Conservation (phyloP, 2,888 invertebrate species). For the Platerodrilus igneus region DNA sequence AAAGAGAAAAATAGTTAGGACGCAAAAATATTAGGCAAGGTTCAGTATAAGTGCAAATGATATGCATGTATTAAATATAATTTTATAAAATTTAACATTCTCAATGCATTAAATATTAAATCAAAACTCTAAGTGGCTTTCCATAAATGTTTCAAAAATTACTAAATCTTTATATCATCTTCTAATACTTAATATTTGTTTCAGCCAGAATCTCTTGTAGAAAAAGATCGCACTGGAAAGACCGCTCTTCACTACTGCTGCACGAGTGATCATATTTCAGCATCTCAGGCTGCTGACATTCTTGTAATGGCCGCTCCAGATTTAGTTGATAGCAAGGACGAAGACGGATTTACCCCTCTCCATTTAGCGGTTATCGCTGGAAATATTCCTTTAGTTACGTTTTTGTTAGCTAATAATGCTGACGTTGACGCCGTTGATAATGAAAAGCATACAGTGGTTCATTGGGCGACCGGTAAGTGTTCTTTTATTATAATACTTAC, state of each 20-base stretch:
- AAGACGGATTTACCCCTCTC: slow-evolving; percentile 92
- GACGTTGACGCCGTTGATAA: slow-evolving; percentile 87
- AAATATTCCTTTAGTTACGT: slow-evolving; percentile 78
- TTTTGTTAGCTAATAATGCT: slow-evolving; percentile 81
- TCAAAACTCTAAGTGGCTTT: too few relatives aligned
- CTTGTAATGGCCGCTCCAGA: slow-evolving; percentile 83
- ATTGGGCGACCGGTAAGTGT: slow-evolving; percentile 92
- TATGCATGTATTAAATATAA: too few relatives aligned
- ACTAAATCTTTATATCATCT: not conserved
- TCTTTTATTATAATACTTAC: too few relatives aligned
- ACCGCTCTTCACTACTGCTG: slow-evolving; percentile 90
- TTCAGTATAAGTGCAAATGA: too few relatives aligned
- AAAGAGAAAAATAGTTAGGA: too few relatives aligned
- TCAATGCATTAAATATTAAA: too few relatives aligned
- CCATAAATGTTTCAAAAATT: slow-evolving; percentile 2
- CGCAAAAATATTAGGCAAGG: too few relatives aligned
- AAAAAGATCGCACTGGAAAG: slow-evolving; percentile 76
- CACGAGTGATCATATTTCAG: slow-evolving; percentile 49
- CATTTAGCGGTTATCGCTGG: slow-evolving; percentile 95
- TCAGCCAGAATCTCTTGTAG: slow-evolving; percentile 59
- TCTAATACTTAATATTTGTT: slow-evolving; percentile 30
- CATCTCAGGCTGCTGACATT: slow-evolving; percentile 59
- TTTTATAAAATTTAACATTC: too few relatives aligned
- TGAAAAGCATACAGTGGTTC: slow-evolving; percentile 92
- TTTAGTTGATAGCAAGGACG: slow-evolving; percentile 78